Percentiles rank a stretch among this genome's conserved stretches.
Evolutionary conservation across 2,797 vertebrate species (phyloP).

Genomic region (Arremon aurantiirostris): DNA sequence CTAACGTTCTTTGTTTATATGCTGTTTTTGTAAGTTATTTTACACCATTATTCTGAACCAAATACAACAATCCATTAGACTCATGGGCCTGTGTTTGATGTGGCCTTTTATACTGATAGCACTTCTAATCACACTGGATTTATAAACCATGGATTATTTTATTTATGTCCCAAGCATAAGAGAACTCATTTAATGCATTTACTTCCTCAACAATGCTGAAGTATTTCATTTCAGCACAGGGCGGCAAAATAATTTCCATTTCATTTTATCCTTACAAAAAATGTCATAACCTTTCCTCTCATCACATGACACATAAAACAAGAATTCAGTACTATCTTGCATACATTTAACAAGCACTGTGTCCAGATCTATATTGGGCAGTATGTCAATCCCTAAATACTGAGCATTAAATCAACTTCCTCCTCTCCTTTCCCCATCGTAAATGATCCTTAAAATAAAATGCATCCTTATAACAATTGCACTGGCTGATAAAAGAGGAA

Average conservation of each 20-base stretch:
- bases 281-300: slow-evolving; percentile 9
- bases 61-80: neutral
- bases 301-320: neutral
- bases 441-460: neutral
- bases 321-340: neutral
- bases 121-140: neutral
- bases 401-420: neutral
- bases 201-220: neutral
- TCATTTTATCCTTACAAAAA: neutral
- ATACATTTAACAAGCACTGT: neutral
- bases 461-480: neutral
- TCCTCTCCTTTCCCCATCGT: neutral
- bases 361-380: neutral
- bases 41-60: neutral
- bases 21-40: neutral
- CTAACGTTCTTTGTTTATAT: neutral
- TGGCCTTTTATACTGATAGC: neutral
- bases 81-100: neutral
- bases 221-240: neutral
- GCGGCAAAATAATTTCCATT: neutral
- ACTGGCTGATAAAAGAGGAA: neutral
- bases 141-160: neutral
- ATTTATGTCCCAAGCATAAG: neutral
- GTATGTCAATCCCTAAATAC: neutral
- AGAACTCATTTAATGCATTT: neutral